phyloP scores from a whole-genome alignment of 2,113 vertebrate species.

The Himantopus leucocephalus region DNA sequence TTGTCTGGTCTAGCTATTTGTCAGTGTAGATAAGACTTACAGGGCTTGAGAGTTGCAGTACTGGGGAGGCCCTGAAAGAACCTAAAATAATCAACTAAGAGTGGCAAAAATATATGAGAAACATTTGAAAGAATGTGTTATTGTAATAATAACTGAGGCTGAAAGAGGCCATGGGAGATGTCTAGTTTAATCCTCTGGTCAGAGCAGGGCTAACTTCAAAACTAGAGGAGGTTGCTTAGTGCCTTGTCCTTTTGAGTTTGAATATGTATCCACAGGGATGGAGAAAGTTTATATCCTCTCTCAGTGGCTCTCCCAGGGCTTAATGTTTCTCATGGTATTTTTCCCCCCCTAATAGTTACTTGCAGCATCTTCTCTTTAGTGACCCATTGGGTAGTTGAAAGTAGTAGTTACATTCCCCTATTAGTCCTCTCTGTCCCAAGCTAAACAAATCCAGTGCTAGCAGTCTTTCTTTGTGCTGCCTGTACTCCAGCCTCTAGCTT shows the following conservation, averaged over 20 bases:
- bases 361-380: not conserved
- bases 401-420: not conserved
- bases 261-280: not conserved
- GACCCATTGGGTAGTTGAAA: not conserved
- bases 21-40: not conserved
- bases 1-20: not conserved
- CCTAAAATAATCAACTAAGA: not conserved
- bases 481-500: not conserved
- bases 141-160: not conserved
- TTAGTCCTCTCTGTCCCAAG: not conserved
- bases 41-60: not conserved
- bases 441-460: not conserved
- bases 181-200: not conserved
- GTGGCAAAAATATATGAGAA: not conserved
- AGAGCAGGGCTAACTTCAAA: not conserved
- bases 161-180: not conserved
- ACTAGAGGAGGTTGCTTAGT: not conserved
- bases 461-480: not conserved
- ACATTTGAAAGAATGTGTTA: not conserved
- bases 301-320: not conserved
- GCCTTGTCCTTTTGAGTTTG: not conserved
- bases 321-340: not conserved
- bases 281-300: not conserved
- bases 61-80: not conserved
- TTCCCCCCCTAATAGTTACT: fast-evolving